Evolutionary conservation across 30 jellyfish, hydroid and myxozoan species (phyloP).

Genomic region (Chrysaora quinquecirrha): DNA sequence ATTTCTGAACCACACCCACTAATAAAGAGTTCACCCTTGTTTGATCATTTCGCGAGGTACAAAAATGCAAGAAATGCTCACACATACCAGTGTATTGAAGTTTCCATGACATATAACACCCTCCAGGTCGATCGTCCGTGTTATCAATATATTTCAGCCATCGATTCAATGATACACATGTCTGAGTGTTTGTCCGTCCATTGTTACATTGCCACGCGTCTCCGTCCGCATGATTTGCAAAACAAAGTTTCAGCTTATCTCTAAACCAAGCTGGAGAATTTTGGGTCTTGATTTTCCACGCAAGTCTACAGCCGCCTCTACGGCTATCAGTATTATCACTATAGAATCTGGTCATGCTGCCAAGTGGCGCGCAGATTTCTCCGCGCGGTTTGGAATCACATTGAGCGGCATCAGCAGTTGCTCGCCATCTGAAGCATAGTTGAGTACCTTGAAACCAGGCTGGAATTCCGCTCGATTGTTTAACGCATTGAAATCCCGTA

Average conservation of each 20-base stretch:
- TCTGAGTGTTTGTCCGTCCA: conserved; percentile 21
- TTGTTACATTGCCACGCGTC: conserved; percentile 44
- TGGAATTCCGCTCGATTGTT: conserved; percentile 8
- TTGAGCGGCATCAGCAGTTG: conserved; percentile 54
- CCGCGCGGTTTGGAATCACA: conserved; percentile 52
- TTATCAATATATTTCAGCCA: conserved; percentile 54
- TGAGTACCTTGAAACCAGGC: conserved; percentile 43
- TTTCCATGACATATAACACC: conserved; percentile 63
- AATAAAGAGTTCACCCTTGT: background rate
- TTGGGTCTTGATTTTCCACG: conserved; percentile 65
- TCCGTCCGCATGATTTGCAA: conserved; percentile 28
- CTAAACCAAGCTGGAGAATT: conserved; percentile 58
- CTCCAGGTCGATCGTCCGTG: conserved; percentile 77
- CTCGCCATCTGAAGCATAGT: conserved; percentile 60
- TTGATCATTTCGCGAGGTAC: background rate
- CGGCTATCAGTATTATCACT: conserved; percentile 66
- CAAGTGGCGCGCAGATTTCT: conserved; percentile 64
- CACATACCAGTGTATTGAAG: conserved; percentile 43
- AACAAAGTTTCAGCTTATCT: conserved; percentile 40
- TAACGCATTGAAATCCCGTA: conserved; percentile 69
- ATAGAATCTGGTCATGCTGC: conserved; percentile 74
- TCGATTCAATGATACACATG: conserved; percentile 31
- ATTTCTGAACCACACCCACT: no score
- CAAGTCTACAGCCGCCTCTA: conserved; percentile 68
- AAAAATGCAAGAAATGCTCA: no score